These are phyloP conservation scores for Stigmatopora argus DNA, from an alignment of 2,113 vertebrate species.

Conservation along the genomic window DNA sequence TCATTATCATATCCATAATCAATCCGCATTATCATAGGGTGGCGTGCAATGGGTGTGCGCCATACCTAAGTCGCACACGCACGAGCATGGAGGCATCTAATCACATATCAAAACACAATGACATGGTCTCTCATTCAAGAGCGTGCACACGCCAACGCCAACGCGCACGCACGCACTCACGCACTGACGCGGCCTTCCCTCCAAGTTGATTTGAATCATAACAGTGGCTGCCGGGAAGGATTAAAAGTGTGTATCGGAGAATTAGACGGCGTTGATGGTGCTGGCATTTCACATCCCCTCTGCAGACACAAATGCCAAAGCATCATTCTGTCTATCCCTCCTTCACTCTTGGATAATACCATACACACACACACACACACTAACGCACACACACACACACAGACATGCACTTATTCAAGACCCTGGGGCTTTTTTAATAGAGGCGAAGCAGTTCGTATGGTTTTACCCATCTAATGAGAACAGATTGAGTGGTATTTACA, in stretches of 20 bases:
- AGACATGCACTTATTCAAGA: constrained; percentile 33
- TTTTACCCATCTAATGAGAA: constrained; percentile 70
- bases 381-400: constrained; percentile 22
- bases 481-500: constrained; percentile 75
- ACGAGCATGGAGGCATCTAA: constrained; percentile 53
- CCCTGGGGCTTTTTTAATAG: constrained; percentile 65
- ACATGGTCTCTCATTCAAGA: constrained; percentile 61
- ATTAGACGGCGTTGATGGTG: constrained; percentile 66
- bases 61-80: constrained; percentile 62
- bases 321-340: constrained; percentile 56
- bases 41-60: constrained; percentile 72
- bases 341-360: constrained; percentile 22
- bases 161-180: constrained; percentile 34
- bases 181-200: constrained; percentile 77
- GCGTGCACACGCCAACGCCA: constrained; percentile 29
- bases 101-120: constrained; percentile 70
- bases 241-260: constrained; percentile 65
- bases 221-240: constrained; percentile 79
- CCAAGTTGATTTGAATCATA: constrained; percentile 94
- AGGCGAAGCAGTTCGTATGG: constrained; percentile 63
- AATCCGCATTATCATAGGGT: constrained; percentile 98
- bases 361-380: constrained; percentile 21
- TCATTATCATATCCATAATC: constrained; percentile 91
- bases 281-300: constrained; percentile 68
- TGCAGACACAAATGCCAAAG: constrained; percentile 67